These are phyloP conservation scores for Drosophila picticornis DNA, from an alignment of 2,888 invertebrate species.

Conservation along the genomic window DNA sequence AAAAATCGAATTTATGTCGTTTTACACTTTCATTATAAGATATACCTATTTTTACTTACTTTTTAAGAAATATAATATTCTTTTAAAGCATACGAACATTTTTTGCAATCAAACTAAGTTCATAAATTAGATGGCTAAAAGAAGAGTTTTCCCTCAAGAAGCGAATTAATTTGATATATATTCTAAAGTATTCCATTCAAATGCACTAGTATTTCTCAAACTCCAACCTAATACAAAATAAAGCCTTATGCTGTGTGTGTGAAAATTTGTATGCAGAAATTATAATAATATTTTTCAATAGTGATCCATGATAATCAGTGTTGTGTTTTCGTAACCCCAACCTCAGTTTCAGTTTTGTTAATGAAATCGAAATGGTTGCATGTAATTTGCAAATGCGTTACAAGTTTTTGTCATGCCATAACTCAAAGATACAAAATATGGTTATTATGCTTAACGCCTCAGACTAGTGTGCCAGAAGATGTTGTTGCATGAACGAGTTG, in stretches of 20 bases:
- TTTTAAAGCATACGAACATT: background rate
- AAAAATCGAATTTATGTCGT: background rate
- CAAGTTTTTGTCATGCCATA: slow-evolving; percentile 7
- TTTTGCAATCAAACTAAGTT: background rate
- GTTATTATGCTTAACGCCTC: slow-evolving; percentile 3
- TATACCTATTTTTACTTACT: background rate
- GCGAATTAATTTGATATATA: background rate
- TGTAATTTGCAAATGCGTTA: slow-evolving; percentile 19
- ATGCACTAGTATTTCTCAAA: background rate
- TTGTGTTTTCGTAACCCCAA: slow-evolving; percentile 3
- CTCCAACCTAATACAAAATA: background rate
- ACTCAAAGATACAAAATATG: background rate
- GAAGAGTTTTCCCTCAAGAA: background rate
- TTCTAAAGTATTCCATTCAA: background rate
- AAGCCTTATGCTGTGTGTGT: background rate
- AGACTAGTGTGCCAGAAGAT: slow-evolving; percentile 18
- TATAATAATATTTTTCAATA: background rate
- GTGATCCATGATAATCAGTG: background rate
- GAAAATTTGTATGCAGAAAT: background rate
- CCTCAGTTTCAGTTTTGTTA: background rate
- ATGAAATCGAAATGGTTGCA: slow-evolving; percentile 30
- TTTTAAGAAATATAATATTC: background rate
- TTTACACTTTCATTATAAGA: background rate
- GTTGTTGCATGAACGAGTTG: slow-evolving; percentile 19
- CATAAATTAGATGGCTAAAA: background rate